phyloP scores from a whole-genome alignment of 2,113 vertebrate genomes.

The Ailuropoda melanoleuca region DNA sequence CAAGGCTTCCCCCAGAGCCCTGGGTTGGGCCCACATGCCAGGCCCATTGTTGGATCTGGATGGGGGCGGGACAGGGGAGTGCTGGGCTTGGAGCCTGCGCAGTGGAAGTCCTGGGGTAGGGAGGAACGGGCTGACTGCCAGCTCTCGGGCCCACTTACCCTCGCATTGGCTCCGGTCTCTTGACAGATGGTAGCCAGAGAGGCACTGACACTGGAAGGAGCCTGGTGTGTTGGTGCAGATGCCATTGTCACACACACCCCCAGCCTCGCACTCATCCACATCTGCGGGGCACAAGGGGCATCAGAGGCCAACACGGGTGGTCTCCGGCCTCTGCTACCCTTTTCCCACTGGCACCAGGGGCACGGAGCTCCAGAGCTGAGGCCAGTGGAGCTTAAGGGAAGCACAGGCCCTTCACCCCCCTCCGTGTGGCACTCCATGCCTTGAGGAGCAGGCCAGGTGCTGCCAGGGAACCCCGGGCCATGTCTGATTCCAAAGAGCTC shows the following conservation, averaged over 20 bases:
- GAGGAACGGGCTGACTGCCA: neutral
- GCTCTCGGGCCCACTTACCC: slow-evolving; percentile 62
- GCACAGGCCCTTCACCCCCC: neutral
- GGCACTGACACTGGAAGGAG: slow-evolving; percentile 91
- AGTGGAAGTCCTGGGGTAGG: neutral
- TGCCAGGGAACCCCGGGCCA: neutral
- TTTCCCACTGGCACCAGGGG: neutral
- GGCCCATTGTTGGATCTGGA: neutral
- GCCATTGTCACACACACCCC: slow-evolving; percentile 87
- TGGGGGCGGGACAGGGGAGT: neutral
- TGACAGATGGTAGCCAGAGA: slow-evolving; percentile 87
- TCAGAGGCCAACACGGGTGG: neutral
- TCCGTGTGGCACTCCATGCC: neutral
- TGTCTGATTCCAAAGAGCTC: neutral
- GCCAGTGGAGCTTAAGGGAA: neutral
- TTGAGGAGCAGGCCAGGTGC: neutral
- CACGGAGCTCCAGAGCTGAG: neutral
- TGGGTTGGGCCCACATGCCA: neutral
- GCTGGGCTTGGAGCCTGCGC: neutral
- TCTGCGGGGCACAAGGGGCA: slow-evolving; percentile 78
- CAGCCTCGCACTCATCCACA: slow-evolving; percentile 90
- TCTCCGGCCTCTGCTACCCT: neutral
- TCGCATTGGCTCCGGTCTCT: slow-evolving; percentile 77
- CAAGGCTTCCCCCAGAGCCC: neutral
- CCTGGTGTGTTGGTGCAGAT: slow-evolving; percentile 91